Evolutionary conservation across 2,113 vertebrate genomes (phyloP), one percentile per base, ranked within the genome.

Genomic region (Sinocyclocheilus anophthalmus): DNA sequence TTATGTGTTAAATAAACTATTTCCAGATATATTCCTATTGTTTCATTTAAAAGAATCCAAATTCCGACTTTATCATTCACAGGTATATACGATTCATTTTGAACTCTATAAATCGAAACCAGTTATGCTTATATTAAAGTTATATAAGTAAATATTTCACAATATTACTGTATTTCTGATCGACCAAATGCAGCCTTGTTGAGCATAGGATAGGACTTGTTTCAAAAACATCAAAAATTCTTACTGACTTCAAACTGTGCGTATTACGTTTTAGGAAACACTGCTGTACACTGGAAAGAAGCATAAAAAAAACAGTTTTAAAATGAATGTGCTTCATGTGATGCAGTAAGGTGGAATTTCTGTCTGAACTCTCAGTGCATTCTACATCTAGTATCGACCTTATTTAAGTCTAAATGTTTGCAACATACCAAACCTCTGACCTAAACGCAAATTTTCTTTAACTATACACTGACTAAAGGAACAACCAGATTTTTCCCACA

Each of bases 391-490:
- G 76, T 18, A 33, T 55, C 3, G 14, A 30, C 24, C 50, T 53
- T 76, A 10, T 50, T 26, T 9, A 50, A 20, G 45, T 83, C 16
- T 53, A 55, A 70, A n/a, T 69, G 61, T 45, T 39, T 14, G 20
- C 7, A 50, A 13, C 61, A 82, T 82, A 30, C 80, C 80, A 82
- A 53, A 69, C 63, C 10, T 69, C 42, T 82, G 63, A 70, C 11
- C 45, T 26, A 70, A 70, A 24, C 3, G 2, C 0, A 70, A 69
- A 33, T 10, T 81, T n/a, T 48, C 61, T 69, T 65, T 50, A 50
- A 81, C 50, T 5, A 11, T 7, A 33, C 24, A 53, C n/a, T n/a
- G 45, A 53, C 63, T 63, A 48, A 63, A 70, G 18, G 11, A 69
- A 3, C 65, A 53, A 83, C 10, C 16, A 14, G 2, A 55, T 70